Evolutionary conservation across 1,140 invertebrate species (phyloP).

Genomic region (Caenorhabditis elegans): DNA sequence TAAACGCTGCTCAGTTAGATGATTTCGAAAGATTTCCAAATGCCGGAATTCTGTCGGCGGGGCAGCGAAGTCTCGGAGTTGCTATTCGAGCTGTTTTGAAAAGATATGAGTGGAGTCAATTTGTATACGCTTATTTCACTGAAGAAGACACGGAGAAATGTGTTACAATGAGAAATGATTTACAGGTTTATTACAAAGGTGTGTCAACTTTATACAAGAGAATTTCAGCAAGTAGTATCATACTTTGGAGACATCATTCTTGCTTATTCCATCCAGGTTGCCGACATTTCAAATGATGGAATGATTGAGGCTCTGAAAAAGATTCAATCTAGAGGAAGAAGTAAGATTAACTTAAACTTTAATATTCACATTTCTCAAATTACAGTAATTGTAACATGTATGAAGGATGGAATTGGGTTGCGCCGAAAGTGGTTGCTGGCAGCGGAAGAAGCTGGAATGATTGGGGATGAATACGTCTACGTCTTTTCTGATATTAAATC

Average conservation of each 20-base stretch:
- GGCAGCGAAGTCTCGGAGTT: conserved; percentile 17
- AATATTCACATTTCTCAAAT: not conserved
- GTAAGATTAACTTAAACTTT: not conserved
- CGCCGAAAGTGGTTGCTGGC: conserved; percentile 32
- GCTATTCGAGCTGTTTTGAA: not conserved
- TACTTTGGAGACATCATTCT: conserved; percentile 8
- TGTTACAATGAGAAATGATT: conserved; percentile 16
- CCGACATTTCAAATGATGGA: not conserved
- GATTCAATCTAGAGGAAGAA: conserved; percentile 22
- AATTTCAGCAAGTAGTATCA: not conserved
- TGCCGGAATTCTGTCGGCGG: conserved; percentile 3
- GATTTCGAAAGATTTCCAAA: conserved; percentile 5
- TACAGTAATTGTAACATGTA: conserved; percentile 33
- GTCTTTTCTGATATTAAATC: conserved; percentile 36
- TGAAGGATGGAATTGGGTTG: conserved; percentile 9
- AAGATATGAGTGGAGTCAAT: not conserved
- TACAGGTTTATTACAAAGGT: not conserved
- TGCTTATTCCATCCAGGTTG: not conserved
- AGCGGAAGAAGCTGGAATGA: conserved; percentile 31
- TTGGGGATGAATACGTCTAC: conserved; percentile 36
- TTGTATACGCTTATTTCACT: not conserved
- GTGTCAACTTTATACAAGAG: no score
- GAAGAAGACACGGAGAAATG: conserved; percentile 9
- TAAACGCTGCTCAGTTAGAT: not conserved
- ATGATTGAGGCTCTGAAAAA: not conserved